Base-by-base conservation (phyloP, 2,888 invertebrate species). In the Ochropleura leucogaster region DNA sequence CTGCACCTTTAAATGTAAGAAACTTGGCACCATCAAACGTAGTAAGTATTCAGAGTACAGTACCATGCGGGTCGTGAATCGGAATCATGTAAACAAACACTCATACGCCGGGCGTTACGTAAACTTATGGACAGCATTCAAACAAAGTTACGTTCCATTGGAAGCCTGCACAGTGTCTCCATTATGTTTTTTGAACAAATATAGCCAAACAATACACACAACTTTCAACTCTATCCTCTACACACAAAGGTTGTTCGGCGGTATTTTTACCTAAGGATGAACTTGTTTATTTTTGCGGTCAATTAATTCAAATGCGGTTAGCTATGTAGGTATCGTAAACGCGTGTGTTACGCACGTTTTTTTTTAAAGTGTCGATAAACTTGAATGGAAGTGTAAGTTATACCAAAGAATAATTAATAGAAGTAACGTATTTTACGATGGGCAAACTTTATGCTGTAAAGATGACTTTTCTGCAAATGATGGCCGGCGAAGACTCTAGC, bases 81-180 rank as follows among this genome's bases (percentile, higher is more conserved):
- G 64, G 14, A 80, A 78, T 71, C 64, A 55, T 76, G 72, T 86
- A 87, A 82, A 88, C 80, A 88, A 79, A 85, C 69, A 77, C 64
- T 79, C 65, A 69, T 64, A 71, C 77, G 57, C 69, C 68, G 10
- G 47, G 46, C 49, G 75, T 80, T 79, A 81, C 76, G 79, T 87
- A 86, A 86, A 85, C 86, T 75, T 65, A 85, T 75, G 51, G 70
- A 57, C 65, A 79, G 57, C 77, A 78, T 84, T 83, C 69, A 85
- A 85, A 83, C 75, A 82, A 80, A 86, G 79, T 78, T 73, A 72
- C 80, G 59, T 72, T 67, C 71, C 72, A 84, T 88, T 84, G 87
- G 87, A 87, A 87, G 83, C 84, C 91, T 92, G 91, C 86, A 84
- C 74, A 89, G 79, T 86, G 84, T 92, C 89, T 89, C 84, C 69